Evolutionary conservation across 2,888 invertebrate genomes (phyloP).

Genomic region (Lasioglossum malachurum): DNA sequence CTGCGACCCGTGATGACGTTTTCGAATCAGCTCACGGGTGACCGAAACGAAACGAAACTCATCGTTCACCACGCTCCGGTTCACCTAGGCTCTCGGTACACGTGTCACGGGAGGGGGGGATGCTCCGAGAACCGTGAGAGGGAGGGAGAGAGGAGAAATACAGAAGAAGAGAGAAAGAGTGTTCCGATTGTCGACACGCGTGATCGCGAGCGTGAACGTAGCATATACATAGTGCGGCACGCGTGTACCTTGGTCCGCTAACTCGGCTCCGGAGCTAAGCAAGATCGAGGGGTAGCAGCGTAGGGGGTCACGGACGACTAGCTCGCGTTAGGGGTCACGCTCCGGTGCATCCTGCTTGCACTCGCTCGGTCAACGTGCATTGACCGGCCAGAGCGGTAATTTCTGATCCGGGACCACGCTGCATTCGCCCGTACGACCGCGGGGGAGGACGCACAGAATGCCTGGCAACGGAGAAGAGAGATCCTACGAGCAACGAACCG

Average conservation of each 20-base stretch:
- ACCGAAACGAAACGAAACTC: conserved; percentile 65
- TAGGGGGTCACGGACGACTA: conserved; percentile 81
- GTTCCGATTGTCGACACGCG: conserved; percentile 26
- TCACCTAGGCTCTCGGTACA: conserved; percentile 51
- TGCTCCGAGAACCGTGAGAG: neutral
- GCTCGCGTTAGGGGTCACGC: conserved; percentile 81
- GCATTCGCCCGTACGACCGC: conserved; percentile 69
- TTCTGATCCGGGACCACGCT: conserved; percentile 78
- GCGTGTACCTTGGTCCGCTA: neutral
- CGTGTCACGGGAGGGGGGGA: neutral
- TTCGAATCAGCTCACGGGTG: conserved; percentile 66
- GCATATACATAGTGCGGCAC: neutral
- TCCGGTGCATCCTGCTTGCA: conserved; percentile 74
- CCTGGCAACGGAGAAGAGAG: conserved; percentile 54
- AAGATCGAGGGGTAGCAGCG: conserved; percentile 50
- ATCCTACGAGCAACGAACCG: conserved; percentile 56
- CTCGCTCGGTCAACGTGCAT: conserved; percentile 75
- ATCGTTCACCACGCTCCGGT: conserved; percentile 62
- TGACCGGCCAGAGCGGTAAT: conserved; percentile 75
- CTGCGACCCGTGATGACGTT: conserved; percentile 62
- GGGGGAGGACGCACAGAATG: conserved; percentile 61
- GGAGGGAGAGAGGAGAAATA: neutral
- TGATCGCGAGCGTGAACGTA: conserved; percentile 6
- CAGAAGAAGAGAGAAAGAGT: neutral
- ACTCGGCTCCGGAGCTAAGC: neutral